A percentile compares a stretch with the other conserved stretches of the same genome.
Evolutionary conservation across 2,113 vertebrate genomes (phyloP).

Genomic region (Brachypteracias leptosomus): DNA sequence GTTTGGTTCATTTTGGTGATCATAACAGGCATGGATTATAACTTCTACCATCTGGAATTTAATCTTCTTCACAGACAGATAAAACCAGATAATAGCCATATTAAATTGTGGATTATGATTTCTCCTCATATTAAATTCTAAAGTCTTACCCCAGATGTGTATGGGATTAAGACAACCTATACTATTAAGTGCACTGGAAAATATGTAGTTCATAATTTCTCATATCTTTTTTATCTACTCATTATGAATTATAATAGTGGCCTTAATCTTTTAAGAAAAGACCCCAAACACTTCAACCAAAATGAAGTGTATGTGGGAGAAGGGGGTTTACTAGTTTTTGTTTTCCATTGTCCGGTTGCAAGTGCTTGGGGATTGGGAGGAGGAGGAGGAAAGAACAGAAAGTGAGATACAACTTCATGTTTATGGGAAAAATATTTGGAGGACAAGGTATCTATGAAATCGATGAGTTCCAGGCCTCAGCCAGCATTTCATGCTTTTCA

Average conservation of each 20-base stretch:
- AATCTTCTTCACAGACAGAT: constrained; percentile 72
- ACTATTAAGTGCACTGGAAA: constrained; percentile 35
- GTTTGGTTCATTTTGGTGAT: constrained; percentile 61
- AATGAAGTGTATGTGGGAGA: not conserved
- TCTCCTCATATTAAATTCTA: constrained; percentile 59
- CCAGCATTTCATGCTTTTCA: constrained; percentile 68
- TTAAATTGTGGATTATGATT: constrained; percentile 69
- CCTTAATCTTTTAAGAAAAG: constrained; percentile 23
- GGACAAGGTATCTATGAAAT: constrained; percentile 64
- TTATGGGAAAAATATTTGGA: constrained; percentile 48
- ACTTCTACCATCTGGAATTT: constrained; percentile 67
- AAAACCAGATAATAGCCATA: constrained; percentile 68
- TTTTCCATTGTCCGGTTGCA: not conserved
- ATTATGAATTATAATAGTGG: not conserved
- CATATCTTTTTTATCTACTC: constrained; percentile 1
- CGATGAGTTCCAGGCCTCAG: constrained; percentile 57
- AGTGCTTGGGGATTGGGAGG: not conserved
- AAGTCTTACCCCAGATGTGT: constrained; percentile 46
- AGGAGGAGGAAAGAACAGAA: not conserved
- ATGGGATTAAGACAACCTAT: constrained; percentile 14
- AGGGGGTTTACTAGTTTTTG: not conserved
- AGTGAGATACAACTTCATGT: constrained; percentile 25
- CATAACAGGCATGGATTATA: constrained; percentile 66
- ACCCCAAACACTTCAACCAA: not conserved
- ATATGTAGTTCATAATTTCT: constrained; percentile 32